Percentiles rank a stretch among this genome's conserved stretches.
Evolutionary conservation across 2,888 invertebrate genomes (phyloP).

Genomic region (Euzophera pinguis): DNA sequence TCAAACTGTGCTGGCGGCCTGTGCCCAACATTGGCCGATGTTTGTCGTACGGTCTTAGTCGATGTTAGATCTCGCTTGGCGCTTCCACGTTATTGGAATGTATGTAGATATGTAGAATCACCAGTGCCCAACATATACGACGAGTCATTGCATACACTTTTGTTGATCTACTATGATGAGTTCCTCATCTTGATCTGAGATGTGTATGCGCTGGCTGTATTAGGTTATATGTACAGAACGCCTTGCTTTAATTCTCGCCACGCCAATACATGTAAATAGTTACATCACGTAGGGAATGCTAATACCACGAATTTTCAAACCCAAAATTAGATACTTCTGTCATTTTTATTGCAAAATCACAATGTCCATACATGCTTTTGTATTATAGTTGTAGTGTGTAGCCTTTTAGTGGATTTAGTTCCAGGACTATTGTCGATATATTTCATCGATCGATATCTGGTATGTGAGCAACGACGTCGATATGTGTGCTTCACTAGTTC

Average conservation of each 20-base stretch:
- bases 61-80: constrained; percentile 66
- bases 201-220: constrained; percentile 10
- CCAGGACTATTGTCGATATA: constrained; percentile 16
- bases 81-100: constrained; percentile 48
- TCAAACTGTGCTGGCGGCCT: constrained; percentile 43
- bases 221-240: constrained; percentile 3
- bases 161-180: background rate
- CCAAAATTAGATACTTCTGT: constrained; percentile 8
- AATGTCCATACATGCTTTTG: constrained; percentile 35
- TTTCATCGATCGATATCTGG: constrained; percentile 56
- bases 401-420: constrained; percentile 31
- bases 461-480: constrained; percentile 74
- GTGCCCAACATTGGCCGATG: constrained; percentile 35
- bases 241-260: constrained; percentile 3
- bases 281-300: constrained; percentile 8
- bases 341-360: constrained; percentile 17
- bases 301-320: constrained; percentile 12
- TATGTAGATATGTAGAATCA: constrained; percentile 31
- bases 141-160: constrained; percentile 12
- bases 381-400: constrained; percentile 44
- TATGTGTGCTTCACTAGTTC: constrained; percentile 69
- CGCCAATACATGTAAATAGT: constrained; percentile 10
- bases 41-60: constrained; percentile 65
- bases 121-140: background rate
- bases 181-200: background rate